These are phyloP conservation scores for Gulo gulo DNA, from an alignment of 2,113 vertebrate species.

Conservation along the genomic window DNA sequence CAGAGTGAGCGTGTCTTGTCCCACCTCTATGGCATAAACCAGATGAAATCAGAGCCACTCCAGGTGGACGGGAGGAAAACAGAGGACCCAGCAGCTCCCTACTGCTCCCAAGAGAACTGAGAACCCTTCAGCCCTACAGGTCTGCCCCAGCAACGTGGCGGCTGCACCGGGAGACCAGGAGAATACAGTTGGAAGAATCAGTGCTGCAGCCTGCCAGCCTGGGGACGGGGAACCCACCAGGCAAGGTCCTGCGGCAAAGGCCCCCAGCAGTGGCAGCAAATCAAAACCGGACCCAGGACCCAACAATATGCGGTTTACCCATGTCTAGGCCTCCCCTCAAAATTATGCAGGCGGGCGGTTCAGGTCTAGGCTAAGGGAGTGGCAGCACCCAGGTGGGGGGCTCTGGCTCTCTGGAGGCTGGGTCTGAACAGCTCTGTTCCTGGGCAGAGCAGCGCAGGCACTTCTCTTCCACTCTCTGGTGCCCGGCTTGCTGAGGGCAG, in stretches of 20 bases:
- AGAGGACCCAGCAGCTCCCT: background rate
- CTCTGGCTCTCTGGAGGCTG: background rate
- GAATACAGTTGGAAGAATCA: background rate
- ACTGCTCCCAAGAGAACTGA: background rate
- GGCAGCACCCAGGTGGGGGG: background rate
- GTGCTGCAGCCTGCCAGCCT: background rate
- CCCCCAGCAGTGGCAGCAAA: background rate
- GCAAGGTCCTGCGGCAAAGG: background rate
- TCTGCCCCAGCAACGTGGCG: background rate
- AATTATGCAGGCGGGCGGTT: background rate
- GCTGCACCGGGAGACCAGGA: background rate
- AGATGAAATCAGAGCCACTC: background rate
- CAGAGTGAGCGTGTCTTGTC: background rate
- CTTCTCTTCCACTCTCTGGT: background rate
- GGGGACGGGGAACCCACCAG: background rate
- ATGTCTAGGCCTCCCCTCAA: background rate
- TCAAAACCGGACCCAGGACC: background rate
- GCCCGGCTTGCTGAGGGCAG: too few species aligned
- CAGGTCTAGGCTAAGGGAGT: background rate
- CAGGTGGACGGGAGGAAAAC: background rate
- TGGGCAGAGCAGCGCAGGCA: too few species aligned
- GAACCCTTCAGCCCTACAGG: background rate
- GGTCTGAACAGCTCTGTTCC: background rate
- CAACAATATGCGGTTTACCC: fast-evolving
- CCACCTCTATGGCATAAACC: background rate